Conservation (phyloP, 2,888 invertebrate genomes). For the Eupithecia vulgata region DNA sequence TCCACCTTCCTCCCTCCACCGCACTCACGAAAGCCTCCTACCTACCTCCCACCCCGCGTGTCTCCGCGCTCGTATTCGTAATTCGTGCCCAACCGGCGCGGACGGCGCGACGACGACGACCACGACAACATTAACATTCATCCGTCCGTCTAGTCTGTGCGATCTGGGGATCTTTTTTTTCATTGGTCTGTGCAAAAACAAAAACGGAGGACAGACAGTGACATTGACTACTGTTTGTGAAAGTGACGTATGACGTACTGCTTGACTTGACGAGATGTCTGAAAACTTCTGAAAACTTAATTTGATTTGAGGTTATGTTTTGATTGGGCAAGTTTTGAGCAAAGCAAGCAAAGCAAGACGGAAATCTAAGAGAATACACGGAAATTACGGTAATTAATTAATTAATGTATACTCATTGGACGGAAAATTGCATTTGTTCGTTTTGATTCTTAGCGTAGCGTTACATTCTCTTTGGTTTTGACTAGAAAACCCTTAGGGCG, state of each 20-base stretch:
- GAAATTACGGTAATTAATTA: too few relatives aligned
- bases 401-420: neutral
- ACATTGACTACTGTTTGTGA: neutral
- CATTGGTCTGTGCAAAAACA: neutral
- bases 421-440: neutral
- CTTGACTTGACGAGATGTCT: neutral
- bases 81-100: too few relatives aligned
- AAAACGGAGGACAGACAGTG: neutral
- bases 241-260: neutral
- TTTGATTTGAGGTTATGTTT: slow-evolving; percentile 1
- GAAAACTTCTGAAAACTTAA: neutral
- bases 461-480: neutral
- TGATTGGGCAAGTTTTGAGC: neutral
- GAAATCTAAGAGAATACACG: too few relatives aligned
- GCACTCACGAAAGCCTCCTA: slow-evolving; percentile 11
- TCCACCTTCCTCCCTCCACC: slow-evolving; percentile 56
- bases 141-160: too few relatives aligned
- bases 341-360: neutral
- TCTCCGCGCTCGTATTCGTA: neutral
- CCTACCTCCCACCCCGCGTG: slow-evolving; percentile 7
- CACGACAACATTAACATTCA: neutral
- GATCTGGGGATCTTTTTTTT: too few relatives aligned
- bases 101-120: too few relatives aligned
- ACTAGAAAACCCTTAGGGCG: too few relatives aligned
- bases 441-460: neutral